Conservation (phyloP, 37 sponge, comb jelly and placozoan species). For the Mnemiopsis leidyi region DNA sequence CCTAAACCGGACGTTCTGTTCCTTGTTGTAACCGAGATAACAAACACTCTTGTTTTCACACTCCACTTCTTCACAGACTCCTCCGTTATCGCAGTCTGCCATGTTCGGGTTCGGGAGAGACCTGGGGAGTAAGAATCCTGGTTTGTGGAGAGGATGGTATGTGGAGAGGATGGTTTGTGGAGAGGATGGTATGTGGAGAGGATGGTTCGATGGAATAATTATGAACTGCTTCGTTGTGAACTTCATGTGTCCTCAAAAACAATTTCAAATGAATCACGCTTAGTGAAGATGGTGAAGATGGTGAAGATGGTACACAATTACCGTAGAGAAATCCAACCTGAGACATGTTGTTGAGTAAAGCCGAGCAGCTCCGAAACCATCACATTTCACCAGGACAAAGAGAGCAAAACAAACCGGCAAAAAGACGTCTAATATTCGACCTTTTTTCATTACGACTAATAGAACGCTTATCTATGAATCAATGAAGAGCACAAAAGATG, state of each 20-base stretch:
- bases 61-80: neutral
- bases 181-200: too few species aligned
- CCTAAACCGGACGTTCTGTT: neutral
- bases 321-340: too few species aligned
- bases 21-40: neutral
- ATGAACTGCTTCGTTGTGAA: too few species aligned
- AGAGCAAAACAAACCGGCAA: neutral
- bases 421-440: neutral
- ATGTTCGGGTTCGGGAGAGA: neutral
- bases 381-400: neutral
- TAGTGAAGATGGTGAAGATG: too few species aligned
- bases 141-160: too few species aligned
- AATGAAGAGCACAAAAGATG: neutral
- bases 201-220: too few species aligned
- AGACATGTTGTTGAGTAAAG: neutral
- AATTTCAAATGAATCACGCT: too few species aligned
- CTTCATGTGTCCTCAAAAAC: too few species aligned
- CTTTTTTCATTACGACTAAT: neutral
- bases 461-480: neutral
- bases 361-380: neutral
- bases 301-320: too few species aligned
- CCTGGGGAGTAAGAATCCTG: too few species aligned
- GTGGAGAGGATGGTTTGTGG: too few species aligned
- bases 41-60: slow-evolving; percentile 21
- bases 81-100: slow-evolving; percentile 28